These are phyloP conservation scores for Amphiduros pacificus DNA, from an alignment of 2,888 invertebrate genomes.

Conservation along the genomic window DNA sequence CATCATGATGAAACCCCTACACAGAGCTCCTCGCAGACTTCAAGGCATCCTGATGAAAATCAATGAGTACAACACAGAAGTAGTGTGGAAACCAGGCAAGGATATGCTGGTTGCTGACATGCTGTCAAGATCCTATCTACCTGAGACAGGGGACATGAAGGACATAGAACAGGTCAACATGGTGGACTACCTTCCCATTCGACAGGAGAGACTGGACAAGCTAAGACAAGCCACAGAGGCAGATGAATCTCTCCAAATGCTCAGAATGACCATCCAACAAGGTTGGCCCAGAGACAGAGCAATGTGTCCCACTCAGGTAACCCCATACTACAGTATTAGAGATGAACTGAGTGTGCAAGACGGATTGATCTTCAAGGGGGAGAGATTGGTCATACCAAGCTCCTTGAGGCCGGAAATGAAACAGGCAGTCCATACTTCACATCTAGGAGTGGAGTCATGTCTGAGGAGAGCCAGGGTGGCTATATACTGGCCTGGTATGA, in stretches of 20 bases:
- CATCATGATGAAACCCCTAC: conserved; percentile 46
- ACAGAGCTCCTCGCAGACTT: conserved; percentile 35
- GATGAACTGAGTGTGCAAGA: conserved; percentile 26
- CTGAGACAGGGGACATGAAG: background rate
- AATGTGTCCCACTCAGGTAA: background rate
- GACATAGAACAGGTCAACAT: too few species aligned
- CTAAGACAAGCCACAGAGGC: background rate
- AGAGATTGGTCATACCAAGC: conserved; percentile 10
- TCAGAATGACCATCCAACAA: conserved; percentile 9
- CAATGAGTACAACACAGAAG: background rate
- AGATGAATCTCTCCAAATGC: conserved; percentile 12
- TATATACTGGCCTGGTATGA: conserved; percentile 5
- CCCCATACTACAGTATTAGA: conserved; percentile 14
- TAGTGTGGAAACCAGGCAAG: conserved; percentile 22
- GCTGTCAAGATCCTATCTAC: conserved; percentile 26
- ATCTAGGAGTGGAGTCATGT: conserved; percentile 8
- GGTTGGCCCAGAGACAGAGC: conserved; percentile 21
- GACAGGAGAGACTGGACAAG: background rate
- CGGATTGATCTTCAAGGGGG: conserved; percentile 24
- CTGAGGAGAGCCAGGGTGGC: conserved; percentile 2
- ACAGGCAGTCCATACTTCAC: background rate
- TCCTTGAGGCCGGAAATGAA: background rate
- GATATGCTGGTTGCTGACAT: conserved; percentile 29
- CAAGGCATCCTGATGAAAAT: conserved; percentile 35
- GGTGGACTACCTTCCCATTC: too few species aligned